phyloP scores from a whole-genome alignment of 2,113 vertebrate genomes.

The Rutilus rutilus region DNA sequence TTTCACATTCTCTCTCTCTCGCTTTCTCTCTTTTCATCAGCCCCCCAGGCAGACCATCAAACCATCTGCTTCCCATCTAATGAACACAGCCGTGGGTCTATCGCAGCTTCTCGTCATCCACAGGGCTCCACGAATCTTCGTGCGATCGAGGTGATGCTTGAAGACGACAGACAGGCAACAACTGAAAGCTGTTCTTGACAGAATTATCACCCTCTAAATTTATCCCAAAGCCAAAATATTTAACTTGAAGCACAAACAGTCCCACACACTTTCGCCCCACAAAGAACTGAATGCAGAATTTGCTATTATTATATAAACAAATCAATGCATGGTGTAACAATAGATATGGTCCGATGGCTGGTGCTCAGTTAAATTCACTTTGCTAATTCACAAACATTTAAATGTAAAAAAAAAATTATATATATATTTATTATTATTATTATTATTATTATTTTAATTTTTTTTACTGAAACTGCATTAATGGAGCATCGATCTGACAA shows the following conservation, averaged over 20 bases:
- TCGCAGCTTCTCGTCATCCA: slow-evolving; percentile 21
- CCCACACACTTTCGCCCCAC: background rate
- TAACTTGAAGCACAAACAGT: slow-evolving; percentile 15
- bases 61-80: slow-evolving; percentile 52
- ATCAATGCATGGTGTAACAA: background rate
- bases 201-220: slow-evolving; percentile 37
- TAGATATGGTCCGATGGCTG: background rate
- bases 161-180: background rate
- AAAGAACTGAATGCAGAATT: background rate
- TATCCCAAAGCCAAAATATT: slow-evolving; percentile 13
- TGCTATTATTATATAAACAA: background rate
- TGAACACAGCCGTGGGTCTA: slow-evolving; percentile 28
- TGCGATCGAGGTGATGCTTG: slow-evolving; percentile 7
- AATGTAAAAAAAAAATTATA: too few species aligned
- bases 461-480: too few species aligned
- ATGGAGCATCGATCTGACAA: too few species aligned
- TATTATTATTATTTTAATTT: too few species aligned
- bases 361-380: background rate
- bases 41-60: slow-evolving; percentile 28
- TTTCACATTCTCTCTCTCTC: slow-evolving; percentile 30
- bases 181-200: slow-evolving; percentile 6
- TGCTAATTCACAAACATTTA: too few species aligned
- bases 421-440: too few species aligned
- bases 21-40: slow-evolving; percentile 24
- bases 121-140: background rate